Evolutionary conservation across 1,140 invertebrate genomes (phyloP).

Genomic region (Philotrypesis tridentata): DNA sequence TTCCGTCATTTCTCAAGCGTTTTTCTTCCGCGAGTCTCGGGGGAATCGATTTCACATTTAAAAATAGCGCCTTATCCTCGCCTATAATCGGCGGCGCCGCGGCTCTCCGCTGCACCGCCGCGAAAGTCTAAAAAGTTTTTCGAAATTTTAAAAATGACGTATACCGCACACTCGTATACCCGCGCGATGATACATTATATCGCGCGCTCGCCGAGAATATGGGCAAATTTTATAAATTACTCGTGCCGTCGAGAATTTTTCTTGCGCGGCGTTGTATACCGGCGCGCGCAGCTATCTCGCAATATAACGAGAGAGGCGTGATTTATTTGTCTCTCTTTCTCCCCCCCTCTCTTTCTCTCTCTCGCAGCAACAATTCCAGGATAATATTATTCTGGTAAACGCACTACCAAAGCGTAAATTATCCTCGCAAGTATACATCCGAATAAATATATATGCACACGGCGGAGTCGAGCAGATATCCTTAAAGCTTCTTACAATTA

Average conservation of each 20-base stretch:
- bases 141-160: neutral
- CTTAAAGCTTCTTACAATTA: neutral
- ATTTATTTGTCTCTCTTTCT: too few species aligned
- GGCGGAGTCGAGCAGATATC: too few species aligned
- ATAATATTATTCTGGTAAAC: neutral
- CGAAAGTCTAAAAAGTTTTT: neutral
- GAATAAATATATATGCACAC: too few species aligned
- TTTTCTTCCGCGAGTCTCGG: neutral
- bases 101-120: too few species aligned
- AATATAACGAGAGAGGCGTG: too few species aligned
- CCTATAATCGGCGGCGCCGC: neutral
- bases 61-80: slow-evolving; percentile 9
- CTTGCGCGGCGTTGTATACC: too few species aligned
- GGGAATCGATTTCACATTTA: slow-evolving; percentile 21
- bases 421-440: neutral
- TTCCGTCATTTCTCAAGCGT: slow-evolving; percentile 12
- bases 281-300: too few species aligned
- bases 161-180: neutral
- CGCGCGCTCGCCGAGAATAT: neutral
- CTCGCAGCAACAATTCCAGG: too few species aligned
- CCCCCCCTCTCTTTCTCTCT: too few species aligned
- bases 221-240: neutral
- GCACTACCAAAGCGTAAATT: neutral
- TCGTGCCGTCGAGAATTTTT: too few species aligned
- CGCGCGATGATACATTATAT: neutral